Percentiles rank a stretch among this genome's conserved stretches.
phyloP scores from a whole-genome alignment of 2,797 vertebrate genomes.

The Pseudomugil gertrudae region DNA sequence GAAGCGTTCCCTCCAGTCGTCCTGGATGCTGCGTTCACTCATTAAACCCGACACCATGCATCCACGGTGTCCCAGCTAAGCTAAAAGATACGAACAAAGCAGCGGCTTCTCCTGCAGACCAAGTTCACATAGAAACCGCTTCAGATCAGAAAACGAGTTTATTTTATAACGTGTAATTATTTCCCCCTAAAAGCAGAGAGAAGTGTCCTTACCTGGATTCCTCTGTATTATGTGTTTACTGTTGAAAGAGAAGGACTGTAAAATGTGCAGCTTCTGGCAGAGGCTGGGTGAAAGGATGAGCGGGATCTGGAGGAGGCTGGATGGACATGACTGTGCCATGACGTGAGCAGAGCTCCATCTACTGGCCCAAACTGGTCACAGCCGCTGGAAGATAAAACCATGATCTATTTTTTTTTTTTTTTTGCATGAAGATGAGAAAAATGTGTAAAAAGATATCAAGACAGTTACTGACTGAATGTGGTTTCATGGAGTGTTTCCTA shows the following conservation, averaged over 20 bases:
- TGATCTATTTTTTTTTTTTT: background rate
- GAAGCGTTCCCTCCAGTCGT: background rate
- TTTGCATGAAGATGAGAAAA: background rate
- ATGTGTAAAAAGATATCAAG: constrained; percentile 3
- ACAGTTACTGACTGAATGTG: constrained; percentile 38
- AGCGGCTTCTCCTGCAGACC: background rate
- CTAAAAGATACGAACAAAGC: background rate
- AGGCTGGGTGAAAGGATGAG: too few relatives aligned
- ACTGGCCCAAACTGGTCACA: constrained; percentile 28
- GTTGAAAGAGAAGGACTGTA: constrained; percentile 22
- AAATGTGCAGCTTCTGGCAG: background rate
- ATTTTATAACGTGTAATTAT: background rate
- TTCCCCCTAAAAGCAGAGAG: background rate
- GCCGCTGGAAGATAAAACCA: background rate
- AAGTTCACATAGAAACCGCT: background rate
- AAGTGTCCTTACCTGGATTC: constrained; percentile 8
- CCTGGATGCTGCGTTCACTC: background rate
- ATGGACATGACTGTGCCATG: constrained; percentile 1
- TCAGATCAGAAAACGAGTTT: background rate
- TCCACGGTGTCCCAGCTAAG: too few relatives aligned
- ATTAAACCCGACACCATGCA: too few relatives aligned
- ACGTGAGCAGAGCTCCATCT: constrained; percentile 33
- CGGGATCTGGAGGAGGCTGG: too few relatives aligned
- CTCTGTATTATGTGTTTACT: constrained; percentile 9
- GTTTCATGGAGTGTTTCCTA: constrained; percentile 32